A percentile compares a stretch with the other conserved stretches of the same genome.
Evolutionary conservation across 1,140 invertebrate species (phyloP).

Genomic region (Eumeta japonica): DNA sequence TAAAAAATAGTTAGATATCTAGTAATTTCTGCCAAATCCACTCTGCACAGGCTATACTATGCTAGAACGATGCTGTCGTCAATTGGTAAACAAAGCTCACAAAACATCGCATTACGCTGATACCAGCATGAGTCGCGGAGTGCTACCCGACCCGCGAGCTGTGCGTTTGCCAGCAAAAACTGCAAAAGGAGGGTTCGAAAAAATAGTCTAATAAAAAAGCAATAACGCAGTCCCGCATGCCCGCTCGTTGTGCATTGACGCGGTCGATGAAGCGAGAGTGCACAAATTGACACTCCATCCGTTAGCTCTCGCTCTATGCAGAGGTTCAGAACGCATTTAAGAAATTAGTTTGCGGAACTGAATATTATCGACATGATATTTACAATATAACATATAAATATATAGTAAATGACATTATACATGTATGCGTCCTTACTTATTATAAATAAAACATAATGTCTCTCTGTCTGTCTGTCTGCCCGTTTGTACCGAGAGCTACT

Average conservation of each 20-base stretch:
- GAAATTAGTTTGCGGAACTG: conserved; percentile 21
- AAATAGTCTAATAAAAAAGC: conserved; percentile 56
- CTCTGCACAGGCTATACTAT: too few species aligned
- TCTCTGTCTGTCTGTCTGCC: too few species aligned
- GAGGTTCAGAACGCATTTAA: too few species aligned
- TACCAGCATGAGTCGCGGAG: conserved; percentile 48
- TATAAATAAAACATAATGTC: conserved; percentile 30
- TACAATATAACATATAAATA: conserved; percentile 1
- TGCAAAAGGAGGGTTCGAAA: conserved; percentile 39
- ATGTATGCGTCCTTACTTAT: conserved; percentile 11
- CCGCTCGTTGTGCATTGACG: conserved; percentile 52
- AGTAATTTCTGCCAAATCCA: too few species aligned
- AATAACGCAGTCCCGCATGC: conserved; percentile 55
- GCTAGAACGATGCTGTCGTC: too few species aligned
- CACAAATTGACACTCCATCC: too few species aligned
- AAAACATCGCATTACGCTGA: conserved; percentile 44
- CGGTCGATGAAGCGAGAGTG: conserved; percentile 44
- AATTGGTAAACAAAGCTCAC: conserved; percentile 34
- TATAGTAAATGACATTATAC: neutral
- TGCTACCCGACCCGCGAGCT: conserved; percentile 23
- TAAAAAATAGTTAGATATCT: too few species aligned
- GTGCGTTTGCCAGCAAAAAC: conserved; percentile 46
- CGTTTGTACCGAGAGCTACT: too few species aligned
- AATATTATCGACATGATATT: conserved; percentile 11
- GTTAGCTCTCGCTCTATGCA: too few species aligned